Conservation (phyloP, 1,140 invertebrate genomes). For the Drosophila punjabiensis region DNA sequence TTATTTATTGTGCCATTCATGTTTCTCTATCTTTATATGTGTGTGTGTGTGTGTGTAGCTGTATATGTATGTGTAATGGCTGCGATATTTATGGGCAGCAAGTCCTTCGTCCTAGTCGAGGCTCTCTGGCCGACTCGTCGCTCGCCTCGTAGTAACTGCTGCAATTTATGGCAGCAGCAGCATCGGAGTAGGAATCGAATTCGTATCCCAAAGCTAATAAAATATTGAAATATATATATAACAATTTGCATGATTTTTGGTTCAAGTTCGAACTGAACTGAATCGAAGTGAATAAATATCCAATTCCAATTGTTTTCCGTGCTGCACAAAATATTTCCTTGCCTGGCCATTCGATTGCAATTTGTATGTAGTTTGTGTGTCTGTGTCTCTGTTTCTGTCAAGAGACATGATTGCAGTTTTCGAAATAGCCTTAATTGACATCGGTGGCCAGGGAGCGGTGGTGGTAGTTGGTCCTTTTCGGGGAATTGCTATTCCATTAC, state of each 20-base stretch:
- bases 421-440: conserved; percentile 39
- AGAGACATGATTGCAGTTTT: conserved; percentile 26
- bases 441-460: conserved; percentile 10
- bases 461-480: neutral
- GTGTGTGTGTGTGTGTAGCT: conserved; percentile 16
- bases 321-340: conserved; percentile 22
- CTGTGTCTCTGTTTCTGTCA: no score
- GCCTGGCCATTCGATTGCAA: conserved; percentile 32
- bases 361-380: conserved; percentile 15
- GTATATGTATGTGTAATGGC: conserved; percentile 24
- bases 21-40: conserved; percentile 35
- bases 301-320: conserved; percentile 40
- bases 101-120: conserved; percentile 39
- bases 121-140: conserved; percentile 11
- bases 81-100: conserved; percentile 66
- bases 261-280: conserved; percentile 34
- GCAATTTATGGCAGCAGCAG: conserved; percentile 67
- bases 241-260: conserved; percentile 70
- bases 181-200: conserved; percentile 20
- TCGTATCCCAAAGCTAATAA: conserved; percentile 63
- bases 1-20: conserved; percentile 79
- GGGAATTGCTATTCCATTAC: conserved; percentile 31
- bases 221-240: conserved; percentile 80
- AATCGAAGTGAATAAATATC: conserved; percentile 35
- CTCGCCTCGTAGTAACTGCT: conserved; percentile 53